Base-by-base conservation (phyloP, 2,113 vertebrate species). In the Gopherus evgoodei region DNA sequence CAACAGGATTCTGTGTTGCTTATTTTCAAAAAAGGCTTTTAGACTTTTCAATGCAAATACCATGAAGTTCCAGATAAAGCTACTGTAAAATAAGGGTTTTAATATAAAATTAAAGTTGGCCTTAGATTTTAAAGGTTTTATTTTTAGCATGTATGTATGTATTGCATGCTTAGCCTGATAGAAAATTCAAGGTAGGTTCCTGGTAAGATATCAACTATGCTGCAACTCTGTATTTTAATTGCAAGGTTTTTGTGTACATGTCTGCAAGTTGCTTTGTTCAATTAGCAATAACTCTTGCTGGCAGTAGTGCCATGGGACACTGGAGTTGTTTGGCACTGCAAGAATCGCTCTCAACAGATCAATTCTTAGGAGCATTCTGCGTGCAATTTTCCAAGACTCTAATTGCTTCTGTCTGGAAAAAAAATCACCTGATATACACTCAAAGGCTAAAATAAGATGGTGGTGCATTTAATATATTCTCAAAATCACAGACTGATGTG, bases 361-460 rank as follows among this genome's bases (percentile, higher is more conserved):
- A 97, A 97, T 97, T 98, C 95, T 97, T 96, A 95, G 92, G 97
- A 98, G 96, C 91, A 93, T 98, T 98, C 93, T 89, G 90, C 96
- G 92, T 97, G 95, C 97, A 98, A 97, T 98, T 98, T 98, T 98
- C 98, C 96, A 97, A 72, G 96, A 95, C 94, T 98, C 96, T 99
- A 99, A 99, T 99, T 99, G 98, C 97, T 97, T 98, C 89, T 97
- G 97, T 98, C 97, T 98, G 97, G 96, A 96, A 85, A 92, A 38
- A 92, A 59, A 97, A 98, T 91, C 91, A 98, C 95, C 97, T 98
- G 97, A 98, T 98, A 93, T 96, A 97, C 80, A 89, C 86, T 97
- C 65, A 75, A 90, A 97, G 93, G 88, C 98, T 98, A 97, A 98
- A 98, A 98, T 97, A 97, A 98, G 90, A 91, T 93, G 83, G 79